Percentiles rank a stretch among this genome's conserved stretches.
Evolutionary conservation across 2,888 invertebrate genomes (phyloP).

Genomic region (Melanargia galathea): DNA sequence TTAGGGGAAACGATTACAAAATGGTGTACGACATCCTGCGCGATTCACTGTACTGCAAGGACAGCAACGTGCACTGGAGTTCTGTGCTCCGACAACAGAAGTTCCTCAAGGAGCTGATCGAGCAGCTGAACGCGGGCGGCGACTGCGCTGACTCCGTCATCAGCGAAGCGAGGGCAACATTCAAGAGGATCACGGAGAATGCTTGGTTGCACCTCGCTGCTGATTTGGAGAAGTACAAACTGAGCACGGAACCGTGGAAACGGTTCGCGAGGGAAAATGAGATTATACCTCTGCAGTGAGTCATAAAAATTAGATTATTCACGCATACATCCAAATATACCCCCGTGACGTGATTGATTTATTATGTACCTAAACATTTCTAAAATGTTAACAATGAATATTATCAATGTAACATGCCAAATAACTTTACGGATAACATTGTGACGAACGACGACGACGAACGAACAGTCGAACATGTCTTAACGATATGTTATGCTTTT

Average conservation of each 20-base stretch:
- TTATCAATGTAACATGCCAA: too few species aligned
- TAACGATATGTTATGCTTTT: too few species aligned
- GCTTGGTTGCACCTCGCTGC: conserved; percentile 88
- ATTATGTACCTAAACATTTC: too few species aligned
- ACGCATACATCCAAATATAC: not conserved
- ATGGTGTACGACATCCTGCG: conserved; percentile 80
- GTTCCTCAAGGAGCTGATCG: conserved; percentile 87
- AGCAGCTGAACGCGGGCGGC: conserved; percentile 78
- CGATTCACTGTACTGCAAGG: conserved; percentile 71
- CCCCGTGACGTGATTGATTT: too few species aligned
- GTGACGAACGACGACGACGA: too few species aligned
- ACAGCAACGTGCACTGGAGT: conserved; percentile 87
- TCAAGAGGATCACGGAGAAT: conserved; percentile 82
- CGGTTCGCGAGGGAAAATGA: conserved; percentile 60
- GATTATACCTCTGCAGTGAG: conserved; percentile 56
- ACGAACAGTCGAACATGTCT: too few species aligned
- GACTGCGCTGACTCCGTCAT: conserved; percentile 72
- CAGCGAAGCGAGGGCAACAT: conserved; percentile 81
- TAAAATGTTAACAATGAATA: too few species aligned
- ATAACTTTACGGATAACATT: too few species aligned
- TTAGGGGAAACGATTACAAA: conserved; percentile 83
- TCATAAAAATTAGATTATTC: conserved; percentile 28
- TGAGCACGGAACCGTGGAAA: conserved; percentile 81
- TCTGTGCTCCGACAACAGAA: conserved; percentile 89
- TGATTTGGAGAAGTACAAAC: conserved; percentile 84